Evolutionary conservation across 2,113 vertebrate species (phyloP), one percentile per base, ranked within the genome.

Genomic region (Orthochromis malagaraziensis): DNA sequence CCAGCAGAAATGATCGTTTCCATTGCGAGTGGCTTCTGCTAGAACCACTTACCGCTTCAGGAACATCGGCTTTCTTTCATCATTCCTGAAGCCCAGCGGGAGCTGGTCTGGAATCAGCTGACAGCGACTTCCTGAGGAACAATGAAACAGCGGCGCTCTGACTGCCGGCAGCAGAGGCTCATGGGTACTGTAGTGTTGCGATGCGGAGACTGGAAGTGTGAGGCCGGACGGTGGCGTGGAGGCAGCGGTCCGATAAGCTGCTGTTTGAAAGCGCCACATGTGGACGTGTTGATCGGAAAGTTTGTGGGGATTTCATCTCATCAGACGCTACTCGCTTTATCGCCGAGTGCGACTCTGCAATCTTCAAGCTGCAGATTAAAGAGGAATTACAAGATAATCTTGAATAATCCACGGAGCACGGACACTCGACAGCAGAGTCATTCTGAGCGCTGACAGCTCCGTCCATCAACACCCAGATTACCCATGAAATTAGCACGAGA

Each of bases 371-470:
- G 92, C 94, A 97, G 97, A 98, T 98, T 98, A 98, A 97, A 86
- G 60, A 75, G 97, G 98, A 97, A 98, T 99, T 99, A 98, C 97
- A 97, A 96, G 94, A 97, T 98, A 98, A 99, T 97, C 97, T 98
- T 96, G 96, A 99, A 97, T 98, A 98, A 98, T 98, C 98, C 97
- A 97, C 97, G 93, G 97, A 96, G 97, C 97, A 97, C 97, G 97
- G 97, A 97, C 96, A 95, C 96, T 96, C 95, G 96, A 96, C 96
- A 94, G 97, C 96, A 96, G 96, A 96, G 96, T 96, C 96, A 87
- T 95, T 95, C 95, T 95, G 94, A 96, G 94, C 95, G 95, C 93
- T 94, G 95, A 96, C 95, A 95, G 95, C 91, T 88, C 93, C 96
- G 95, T 97, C 97, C 96, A 96, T 96, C 96, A 96, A 94, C 94